Evolutionary conservation across 2,888 invertebrate genomes (phyloP).

Genomic region (Lamellibrachia columna): DNA sequence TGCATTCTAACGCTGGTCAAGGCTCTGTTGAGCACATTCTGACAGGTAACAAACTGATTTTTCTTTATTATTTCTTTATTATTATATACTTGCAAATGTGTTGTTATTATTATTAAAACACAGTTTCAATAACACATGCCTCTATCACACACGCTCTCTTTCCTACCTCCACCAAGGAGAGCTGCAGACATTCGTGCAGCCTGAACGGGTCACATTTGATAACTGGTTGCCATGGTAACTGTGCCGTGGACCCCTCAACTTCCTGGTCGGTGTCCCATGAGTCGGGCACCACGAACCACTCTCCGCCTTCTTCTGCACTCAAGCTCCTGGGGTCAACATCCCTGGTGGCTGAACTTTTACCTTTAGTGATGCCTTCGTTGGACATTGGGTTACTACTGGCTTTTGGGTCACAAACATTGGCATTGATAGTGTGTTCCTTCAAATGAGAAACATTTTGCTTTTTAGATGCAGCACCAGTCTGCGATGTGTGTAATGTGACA

Average conservation of each 20-base stretch:
- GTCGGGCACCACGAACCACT: conserved; percentile 27
- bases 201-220: conserved; percentile 29
- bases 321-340: conserved; percentile 14
- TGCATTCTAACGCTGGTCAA: no score
- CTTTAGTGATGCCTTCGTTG: not conserved
- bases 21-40: no score
- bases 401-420: not conserved
- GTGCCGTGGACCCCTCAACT: not conserved
- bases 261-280: conserved; percentile 17
- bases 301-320: conserved; percentile 22
- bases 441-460: not conserved
- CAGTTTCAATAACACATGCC: not conserved
- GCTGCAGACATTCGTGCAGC: conserved; percentile 33
- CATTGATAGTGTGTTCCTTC: not conserved
- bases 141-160: not conserved
- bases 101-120: not conserved
- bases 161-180: conserved; percentile 33
- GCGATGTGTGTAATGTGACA: not conserved
- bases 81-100: no score
- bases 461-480: not conserved
- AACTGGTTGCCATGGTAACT: conserved; percentile 26
- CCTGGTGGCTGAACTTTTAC: not conserved
- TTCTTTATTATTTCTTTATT: no score
- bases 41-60: no score
- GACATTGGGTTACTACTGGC: not conserved